Percentiles rank a stretch among this genome's conserved stretches.
Conservation (phyloP, 2,113 vertebrate species). For the Daubentonia madagascariensis region DNA sequence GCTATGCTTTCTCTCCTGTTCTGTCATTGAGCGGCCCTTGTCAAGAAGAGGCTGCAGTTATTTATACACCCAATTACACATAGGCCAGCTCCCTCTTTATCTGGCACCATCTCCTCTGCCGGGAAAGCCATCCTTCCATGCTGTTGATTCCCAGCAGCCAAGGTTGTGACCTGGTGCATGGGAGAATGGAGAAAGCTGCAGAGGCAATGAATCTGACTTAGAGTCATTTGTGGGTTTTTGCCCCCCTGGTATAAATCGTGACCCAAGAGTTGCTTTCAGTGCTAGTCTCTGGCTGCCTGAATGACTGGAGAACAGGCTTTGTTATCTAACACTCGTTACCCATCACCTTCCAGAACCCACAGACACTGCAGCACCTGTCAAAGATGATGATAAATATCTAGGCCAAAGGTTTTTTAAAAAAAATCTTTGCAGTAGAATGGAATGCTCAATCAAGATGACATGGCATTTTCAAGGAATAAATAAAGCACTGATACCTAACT, state of each 20-base stretch:
- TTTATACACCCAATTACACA: neutral
- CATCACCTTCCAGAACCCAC: neutral
- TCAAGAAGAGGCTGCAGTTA: neutral
- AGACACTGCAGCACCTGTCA: neutral
- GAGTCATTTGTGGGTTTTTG: neutral
- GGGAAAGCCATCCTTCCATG: neutral
- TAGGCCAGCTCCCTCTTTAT: neutral
- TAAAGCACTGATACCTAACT: neutral
- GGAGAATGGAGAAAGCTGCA: neutral
- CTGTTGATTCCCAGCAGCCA: neutral
- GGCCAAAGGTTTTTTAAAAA: neutral
- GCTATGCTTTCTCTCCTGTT: neutral
- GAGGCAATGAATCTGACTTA: neutral
- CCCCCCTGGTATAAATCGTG: neutral
- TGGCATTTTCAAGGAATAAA: conserved; percentile 1
- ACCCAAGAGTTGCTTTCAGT: neutral
- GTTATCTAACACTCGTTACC: neutral
- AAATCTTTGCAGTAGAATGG: neutral
- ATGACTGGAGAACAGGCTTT: neutral
- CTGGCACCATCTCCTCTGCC: neutral
- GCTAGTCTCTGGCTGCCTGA: neutral
- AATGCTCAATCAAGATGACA: conserved; percentile 39
- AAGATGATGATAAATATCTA: conserved; percentile 35
- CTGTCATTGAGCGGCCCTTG: neutral
- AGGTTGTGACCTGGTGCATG: neutral